A percentile compares a stretch with the other conserved stretches of the same genome.
Conservation (phyloP, 2,888 invertebrate genomes). For the Prenolepis imparis region DNA sequence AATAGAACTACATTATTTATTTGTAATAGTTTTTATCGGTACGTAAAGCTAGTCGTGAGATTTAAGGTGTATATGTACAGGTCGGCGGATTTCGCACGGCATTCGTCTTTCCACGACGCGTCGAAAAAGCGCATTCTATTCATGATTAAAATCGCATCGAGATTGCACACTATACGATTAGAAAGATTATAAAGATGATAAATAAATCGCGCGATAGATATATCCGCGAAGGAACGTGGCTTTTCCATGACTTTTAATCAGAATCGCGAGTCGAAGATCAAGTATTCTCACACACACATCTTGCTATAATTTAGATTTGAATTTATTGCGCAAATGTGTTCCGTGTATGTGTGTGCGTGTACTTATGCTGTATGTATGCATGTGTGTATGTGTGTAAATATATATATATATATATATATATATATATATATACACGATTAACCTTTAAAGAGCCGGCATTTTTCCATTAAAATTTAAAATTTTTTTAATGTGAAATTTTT, state of each 20-base stretch:
- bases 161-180: neutral
- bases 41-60: slow-evolving; percentile 39
- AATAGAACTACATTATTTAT: slow-evolving; percentile 16
- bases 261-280: neutral
- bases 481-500: too few relatives aligned
- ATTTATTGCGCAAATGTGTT: neutral
- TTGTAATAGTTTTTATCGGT: slow-evolving; percentile 20
- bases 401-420: too few relatives aligned
- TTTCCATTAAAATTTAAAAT: too few relatives aligned
- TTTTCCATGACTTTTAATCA: neutral
- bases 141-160: neutral
- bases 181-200: neutral
- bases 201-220: neutral
- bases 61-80: slow-evolving; percentile 2
- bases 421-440: too few relatives aligned
- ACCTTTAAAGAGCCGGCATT: too few relatives aligned
- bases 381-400: neutral
- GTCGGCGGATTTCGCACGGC: neutral
- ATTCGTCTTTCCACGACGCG: neutral
- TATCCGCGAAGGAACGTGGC: neutral
- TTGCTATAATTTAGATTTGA: neutral
- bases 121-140: slow-evolving; percentile 1
- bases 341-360: neutral
- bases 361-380: neutral
- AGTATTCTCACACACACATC: neutral